A percentile compares a stretch with the other conserved stretches of the same genome.
Conservation (phyloP, 1,140 invertebrate genomes). For the Lepeophtheirus salmonis region DNA sequence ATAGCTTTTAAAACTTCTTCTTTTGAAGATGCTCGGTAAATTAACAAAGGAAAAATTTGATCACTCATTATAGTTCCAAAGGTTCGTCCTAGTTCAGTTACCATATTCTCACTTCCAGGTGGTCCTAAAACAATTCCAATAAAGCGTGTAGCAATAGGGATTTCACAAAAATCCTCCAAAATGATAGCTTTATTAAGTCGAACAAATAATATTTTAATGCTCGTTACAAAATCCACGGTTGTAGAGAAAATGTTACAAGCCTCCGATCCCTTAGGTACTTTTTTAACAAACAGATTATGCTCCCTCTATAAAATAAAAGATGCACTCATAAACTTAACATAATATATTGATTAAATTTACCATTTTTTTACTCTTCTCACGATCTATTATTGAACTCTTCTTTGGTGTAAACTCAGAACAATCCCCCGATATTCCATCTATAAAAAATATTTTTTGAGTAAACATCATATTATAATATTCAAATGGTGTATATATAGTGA, state of each 20-base stretch:
- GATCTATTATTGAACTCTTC: too few species aligned
- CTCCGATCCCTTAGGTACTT: constrained; percentile 27
- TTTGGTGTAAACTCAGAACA: too few species aligned
- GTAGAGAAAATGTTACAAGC: constrained; percentile 28
- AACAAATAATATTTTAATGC: constrained; percentile 25
- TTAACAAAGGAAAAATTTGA: constrained; percentile 27
- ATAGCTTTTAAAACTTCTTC: constrained; percentile 27
- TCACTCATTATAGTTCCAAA: constrained; percentile 17
- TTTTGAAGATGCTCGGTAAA: constrained; percentile 24
- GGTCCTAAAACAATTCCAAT: constrained; percentile 27
- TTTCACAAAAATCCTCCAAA: constrained; percentile 27
- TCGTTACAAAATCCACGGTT: constrained; percentile 25
- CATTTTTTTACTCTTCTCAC: too few species aligned
- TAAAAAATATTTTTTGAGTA: too few species aligned
- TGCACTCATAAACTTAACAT: too few species aligned
- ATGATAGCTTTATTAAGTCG: constrained; percentile 23
- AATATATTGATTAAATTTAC: too few species aligned
- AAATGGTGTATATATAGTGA: too few species aligned
- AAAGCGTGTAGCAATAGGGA: constrained; percentile 27
- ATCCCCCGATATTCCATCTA: too few species aligned
- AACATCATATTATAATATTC: too few species aligned
- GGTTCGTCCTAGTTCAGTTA: constrained; percentile 7
- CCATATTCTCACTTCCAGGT: constrained; percentile 16
- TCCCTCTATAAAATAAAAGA: too few species aligned
- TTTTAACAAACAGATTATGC: constrained; percentile 26